Evolutionary conservation across 1,140 invertebrate species (phyloP), one percentile per base, ranked within the genome.

Genomic region (Calosoma granatense): DNA sequence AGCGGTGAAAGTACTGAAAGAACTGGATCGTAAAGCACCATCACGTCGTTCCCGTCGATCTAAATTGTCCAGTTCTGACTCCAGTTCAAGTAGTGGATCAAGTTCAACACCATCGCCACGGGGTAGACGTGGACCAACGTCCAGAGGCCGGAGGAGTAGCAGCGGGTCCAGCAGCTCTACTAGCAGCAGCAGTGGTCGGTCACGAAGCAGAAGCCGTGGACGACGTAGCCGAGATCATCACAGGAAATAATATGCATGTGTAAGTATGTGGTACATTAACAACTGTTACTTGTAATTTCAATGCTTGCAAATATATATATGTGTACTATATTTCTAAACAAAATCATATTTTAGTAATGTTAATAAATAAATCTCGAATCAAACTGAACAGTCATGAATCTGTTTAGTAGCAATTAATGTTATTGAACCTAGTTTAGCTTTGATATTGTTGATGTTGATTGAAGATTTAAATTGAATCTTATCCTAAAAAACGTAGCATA

Each of bases 1-100:
- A 58, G 56, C 69, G 20, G 68, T 65, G 54, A 71, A 67, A 59
- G 69, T 66, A n/a, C 57, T 67, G 6, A 64, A 68, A 61, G 67
- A 70, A 59, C 60, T 70, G 41, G 22, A n/a, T 21, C 17, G 20
- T 6, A 15, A 17, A 54, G 21, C 2, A 67, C 53, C 66, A 65
- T 55, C 66, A 67, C 15, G 15, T 2, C 22, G 26, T 12, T 19
- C 47, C 2, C 20, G 20, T 23, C 11, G 22, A 1, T 23, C 22
- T 22, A 61, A 47, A 15, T 59, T 54, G 2, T 53, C 12, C 2
- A 66, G 62, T 41, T 54, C 41, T n/a, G 64, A 53, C 21, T 64
- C 61, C 20, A 64, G 63, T 43, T 63, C 60, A 0, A 59, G 59
- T 19, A 60, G 58, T 23, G 51, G 57, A 11, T 55, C 57, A 4